Evolutionary conservation across 2,797 vertebrate species (phyloP), one percentile per base, ranked within the genome.

Genomic region (Argyrosomus regius): DNA sequence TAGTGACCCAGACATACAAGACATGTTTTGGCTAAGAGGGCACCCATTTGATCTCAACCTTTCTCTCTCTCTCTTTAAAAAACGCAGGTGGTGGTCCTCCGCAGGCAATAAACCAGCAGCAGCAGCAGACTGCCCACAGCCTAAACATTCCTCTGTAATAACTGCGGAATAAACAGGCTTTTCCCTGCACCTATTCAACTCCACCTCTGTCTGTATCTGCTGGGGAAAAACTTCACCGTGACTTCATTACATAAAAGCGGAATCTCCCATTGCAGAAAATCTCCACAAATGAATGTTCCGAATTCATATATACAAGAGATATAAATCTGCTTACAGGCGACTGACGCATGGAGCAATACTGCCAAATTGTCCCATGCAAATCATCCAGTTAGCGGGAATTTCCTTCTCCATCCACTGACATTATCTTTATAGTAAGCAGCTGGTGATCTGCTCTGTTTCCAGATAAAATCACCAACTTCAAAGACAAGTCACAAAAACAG

Each of bases 131-230:
- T 65, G 78, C 76, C 75, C 86, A 67, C 87, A 91, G 88, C 86
- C 88, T 80, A 76, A 91, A 88, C 89, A 89, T 91, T 92, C 87
- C 84, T 88, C 35, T 68, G 59, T 74, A 86, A 87, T 63, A 80
- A 88, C 77, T 65, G 52, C 26, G 78, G 11, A 71, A 78, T 85
- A 85, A 83, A 78, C 59, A 71, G 53, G 62, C 62, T 72, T 81
- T 46, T 66, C 74, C 58, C 72, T 43, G 52, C 77, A 77, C 72
- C 52, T 77, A 62, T 58, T 80, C 73, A 83, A 56, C 46, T 56
- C 41, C 31, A 72, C 72, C 31, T 72, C 71, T 75, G 71, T 74
- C 26, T 81, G 10, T 20, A 26, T 72, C 68, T 80, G 50, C 62
- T 59, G 41, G 13, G 13, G 16, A 7, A 14, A 64, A 18, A 10